phyloP scores from a whole-genome alignment of 2,113 vertebrate species.

The Noctilio leporinus region DNA sequence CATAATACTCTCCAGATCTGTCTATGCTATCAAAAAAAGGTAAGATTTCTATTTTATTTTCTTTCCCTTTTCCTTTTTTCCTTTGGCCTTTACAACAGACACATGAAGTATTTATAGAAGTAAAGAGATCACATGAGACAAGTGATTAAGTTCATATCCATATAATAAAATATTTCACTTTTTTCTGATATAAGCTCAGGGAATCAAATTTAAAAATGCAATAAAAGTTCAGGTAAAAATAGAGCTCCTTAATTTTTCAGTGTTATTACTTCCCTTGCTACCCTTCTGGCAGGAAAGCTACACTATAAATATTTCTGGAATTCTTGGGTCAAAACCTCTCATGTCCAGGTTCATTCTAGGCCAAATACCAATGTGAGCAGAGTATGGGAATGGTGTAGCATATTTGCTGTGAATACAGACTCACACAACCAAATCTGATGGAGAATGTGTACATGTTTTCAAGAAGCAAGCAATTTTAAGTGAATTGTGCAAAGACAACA shows the following conservation, averaged over 20 bases:
- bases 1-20: too few relatives aligned
- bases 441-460: constrained; percentile 60
- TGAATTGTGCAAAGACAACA: constrained; percentile 50
- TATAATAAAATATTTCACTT: not conserved
- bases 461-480: constrained; percentile 69
- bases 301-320: not conserved
- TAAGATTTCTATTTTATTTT: too few relatives aligned
- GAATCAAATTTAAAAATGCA: not conserved
- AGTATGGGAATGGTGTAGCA: not conserved
- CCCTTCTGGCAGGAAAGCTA: not conserved
- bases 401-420: not conserved
- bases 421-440: constrained; percentile 31
- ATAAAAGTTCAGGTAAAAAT: not conserved
- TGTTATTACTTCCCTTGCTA: not conserved
- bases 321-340: not conserved
- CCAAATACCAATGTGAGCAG: not conserved
- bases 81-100: not conserved
- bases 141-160: not conserved
- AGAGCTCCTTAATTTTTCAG: not conserved
- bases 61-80: too few relatives aligned
- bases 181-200: not conserved
- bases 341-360: not conserved
- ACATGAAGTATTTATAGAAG: not conserved
- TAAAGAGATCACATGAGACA: not conserved
- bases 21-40: too few relatives aligned